phyloP scores from a whole-genome alignment of 1,140 invertebrate genomes.

The Ruditapes philippinarum region DNA sequence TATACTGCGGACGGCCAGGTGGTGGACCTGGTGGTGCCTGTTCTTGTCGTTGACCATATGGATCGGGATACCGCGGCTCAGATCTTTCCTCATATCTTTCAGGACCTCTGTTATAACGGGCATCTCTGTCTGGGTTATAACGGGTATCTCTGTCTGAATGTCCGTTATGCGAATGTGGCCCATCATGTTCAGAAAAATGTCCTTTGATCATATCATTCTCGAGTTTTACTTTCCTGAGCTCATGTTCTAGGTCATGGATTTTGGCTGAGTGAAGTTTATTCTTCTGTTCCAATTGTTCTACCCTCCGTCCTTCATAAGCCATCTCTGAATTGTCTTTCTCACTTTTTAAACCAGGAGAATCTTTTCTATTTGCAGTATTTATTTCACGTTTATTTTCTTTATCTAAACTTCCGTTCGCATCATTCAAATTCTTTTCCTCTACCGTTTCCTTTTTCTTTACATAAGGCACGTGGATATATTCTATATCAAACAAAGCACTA shows the following conservation, averaged over 20 bases:
- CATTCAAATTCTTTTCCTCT: not conserved
- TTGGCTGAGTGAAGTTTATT: constrained; percentile 40
- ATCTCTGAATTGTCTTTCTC: constrained; percentile 46
- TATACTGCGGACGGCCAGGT: not conserved
- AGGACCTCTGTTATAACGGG: not conserved
- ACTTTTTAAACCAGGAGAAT: not conserved
- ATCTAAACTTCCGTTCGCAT: not conserved
- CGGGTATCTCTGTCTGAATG: not conserved
- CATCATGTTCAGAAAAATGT: not conserved
- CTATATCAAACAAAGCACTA: constrained; percentile 4
- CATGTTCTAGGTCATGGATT: constrained; percentile 54
- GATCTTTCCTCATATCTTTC: constrained; percentile 1
- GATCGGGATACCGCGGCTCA: not conserved
- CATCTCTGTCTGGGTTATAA: not conserved
- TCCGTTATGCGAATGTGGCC: not conserved
- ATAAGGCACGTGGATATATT: not conserved
- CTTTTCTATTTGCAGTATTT: not conserved
- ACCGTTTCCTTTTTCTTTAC: not conserved
- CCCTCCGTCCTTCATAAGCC: not conserved
- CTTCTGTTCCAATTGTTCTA: constrained; percentile 33
- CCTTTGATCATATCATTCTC: constrained; percentile 40
- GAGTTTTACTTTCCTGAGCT: constrained; percentile 17
- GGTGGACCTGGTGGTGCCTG: not conserved
- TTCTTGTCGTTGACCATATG: not conserved
- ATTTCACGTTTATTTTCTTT: not conserved